phyloP scores from a whole-genome alignment of 1,140 invertebrate species.

The Caenorhabditis briggsae region DNA sequence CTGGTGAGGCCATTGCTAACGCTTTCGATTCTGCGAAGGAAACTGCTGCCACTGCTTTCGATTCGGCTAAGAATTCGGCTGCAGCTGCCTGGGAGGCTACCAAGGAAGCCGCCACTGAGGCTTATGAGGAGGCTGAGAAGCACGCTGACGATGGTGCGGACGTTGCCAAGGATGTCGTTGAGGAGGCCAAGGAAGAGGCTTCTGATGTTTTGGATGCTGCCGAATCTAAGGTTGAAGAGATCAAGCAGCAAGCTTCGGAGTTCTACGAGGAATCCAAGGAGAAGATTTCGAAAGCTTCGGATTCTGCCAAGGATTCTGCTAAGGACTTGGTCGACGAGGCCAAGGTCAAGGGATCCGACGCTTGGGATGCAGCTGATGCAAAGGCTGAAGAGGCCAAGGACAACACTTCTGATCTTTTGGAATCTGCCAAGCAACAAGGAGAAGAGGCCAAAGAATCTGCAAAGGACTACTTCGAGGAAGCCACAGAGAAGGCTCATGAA shows the following conservation, averaged over 20 bases:
- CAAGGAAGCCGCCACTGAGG: conserved; percentile 5
- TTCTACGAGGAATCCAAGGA: not conserved
- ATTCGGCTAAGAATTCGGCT: conserved; percentile 5
- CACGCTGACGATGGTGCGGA: conserved; percentile 16
- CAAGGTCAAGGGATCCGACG: too few species aligned
- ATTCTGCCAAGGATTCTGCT: conserved; percentile 5
- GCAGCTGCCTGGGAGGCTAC: not conserved
- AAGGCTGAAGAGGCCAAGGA: not conserved
- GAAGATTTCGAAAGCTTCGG: not conserved
- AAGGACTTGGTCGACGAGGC: not conserved
- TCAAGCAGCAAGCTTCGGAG: not conserved
- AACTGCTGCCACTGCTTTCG: not conserved
- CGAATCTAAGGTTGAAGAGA: not conserved
- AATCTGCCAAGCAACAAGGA: not conserved
- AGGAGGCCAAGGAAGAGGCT: not conserved
- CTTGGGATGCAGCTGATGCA: not conserved
- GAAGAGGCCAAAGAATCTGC: not conserved
- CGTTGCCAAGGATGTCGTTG: not conserved
- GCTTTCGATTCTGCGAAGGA: not conserved
- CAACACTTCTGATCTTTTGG: not conserved
- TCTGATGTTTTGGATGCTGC: not conserved
- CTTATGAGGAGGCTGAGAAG: conserved; percentile 23
- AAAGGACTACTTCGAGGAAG: conserved; percentile 7
- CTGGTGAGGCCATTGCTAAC: not conserved
- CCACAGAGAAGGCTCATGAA: conserved; percentile 25